phyloP scores from a whole-genome alignment of 2,113 vertebrate species.

The Lycaon pictus region DNA sequence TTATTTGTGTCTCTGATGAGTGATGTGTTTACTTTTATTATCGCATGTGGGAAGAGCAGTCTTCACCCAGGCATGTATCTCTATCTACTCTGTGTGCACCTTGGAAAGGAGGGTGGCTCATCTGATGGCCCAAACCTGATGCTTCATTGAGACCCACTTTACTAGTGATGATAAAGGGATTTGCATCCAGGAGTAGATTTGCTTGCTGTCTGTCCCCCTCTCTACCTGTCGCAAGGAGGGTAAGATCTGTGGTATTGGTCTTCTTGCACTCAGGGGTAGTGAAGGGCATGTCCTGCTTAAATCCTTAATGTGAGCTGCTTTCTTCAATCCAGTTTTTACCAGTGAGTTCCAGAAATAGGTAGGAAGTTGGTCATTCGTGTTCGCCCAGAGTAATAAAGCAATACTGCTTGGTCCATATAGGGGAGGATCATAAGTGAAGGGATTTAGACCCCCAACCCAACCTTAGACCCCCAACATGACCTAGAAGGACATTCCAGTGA shows the following conservation, averaged over 20 bases:
- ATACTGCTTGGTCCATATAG: rapidly evolving
- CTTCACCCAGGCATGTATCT: neutral
- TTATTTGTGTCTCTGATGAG: neutral
- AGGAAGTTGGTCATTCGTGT: neutral
- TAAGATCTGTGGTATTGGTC: neutral
- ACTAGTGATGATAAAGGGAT: no score
- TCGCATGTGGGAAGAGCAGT: rapidly evolving
- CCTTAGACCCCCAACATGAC: neutral
- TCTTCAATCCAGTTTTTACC: neutral
- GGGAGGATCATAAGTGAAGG: neutral
- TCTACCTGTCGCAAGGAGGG: rapidly evolving
- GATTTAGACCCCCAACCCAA: neutral
- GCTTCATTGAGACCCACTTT: no score
- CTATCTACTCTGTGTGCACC: neutral
- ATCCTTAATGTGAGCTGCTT: neutral
- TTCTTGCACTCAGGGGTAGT: neutral
- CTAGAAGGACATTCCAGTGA: neutral
- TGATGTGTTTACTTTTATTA: neutral
- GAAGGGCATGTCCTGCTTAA: neutral
- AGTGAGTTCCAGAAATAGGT: neutral
- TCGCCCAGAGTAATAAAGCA: neutral
- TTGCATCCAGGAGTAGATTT: no score
- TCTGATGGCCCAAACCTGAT: no score
- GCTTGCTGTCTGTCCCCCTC: neutral
- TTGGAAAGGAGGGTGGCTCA: neutral